Base-by-base conservation (phyloP, 1,140 invertebrate species). In the Samia ricini region DNA sequence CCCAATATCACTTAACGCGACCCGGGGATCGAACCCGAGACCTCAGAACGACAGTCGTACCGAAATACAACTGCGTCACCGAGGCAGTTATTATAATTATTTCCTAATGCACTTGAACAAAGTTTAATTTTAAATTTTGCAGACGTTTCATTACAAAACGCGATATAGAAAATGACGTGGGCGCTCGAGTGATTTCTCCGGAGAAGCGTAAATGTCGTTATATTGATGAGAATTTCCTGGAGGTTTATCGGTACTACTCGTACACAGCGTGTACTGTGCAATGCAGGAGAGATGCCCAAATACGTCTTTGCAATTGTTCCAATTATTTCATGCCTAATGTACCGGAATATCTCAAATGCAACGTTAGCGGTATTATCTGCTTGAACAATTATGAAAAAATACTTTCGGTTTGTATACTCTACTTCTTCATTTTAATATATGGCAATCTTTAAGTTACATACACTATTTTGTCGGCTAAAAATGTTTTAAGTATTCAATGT, bases 241-340 rank as follows among this genome's bases (percentile, higher is more conserved):
- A 93, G 18, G 92, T 94, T 0, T 93, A 94, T 76, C 85, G 79
- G 0, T 89, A 92, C 68, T 95, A 95, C 62, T 94, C 93, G 23
- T 94, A 94, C 69, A 94, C 93, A 12, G 93, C 94, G 0, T 95
- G 94, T 70, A 93, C 93, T 0, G 93, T 94, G 0, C 93, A 95
- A 68, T 95, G 94, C 63, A 89, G 94, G 23, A 93, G 93, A 69
- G 89, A 93, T 57, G 92, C 92, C 0, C 94, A 95, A 68, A 70
- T 94, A 20, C 68, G 84, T 21, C 67, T 92, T 0, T 95, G 94
- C 69, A 93, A 93, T 64, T 95, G 94, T 77, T 93, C 92, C 3
- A 94, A 93, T 58, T 94, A 94, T 77, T 90, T 94, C 59, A 93
- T 93, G 71, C 94, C 94, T 0, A 93, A 93, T 49, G 88, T 92